Evolutionary conservation across 2,888 invertebrate species (phyloP).

Genomic region (Agapetus fuscipes): DNA sequence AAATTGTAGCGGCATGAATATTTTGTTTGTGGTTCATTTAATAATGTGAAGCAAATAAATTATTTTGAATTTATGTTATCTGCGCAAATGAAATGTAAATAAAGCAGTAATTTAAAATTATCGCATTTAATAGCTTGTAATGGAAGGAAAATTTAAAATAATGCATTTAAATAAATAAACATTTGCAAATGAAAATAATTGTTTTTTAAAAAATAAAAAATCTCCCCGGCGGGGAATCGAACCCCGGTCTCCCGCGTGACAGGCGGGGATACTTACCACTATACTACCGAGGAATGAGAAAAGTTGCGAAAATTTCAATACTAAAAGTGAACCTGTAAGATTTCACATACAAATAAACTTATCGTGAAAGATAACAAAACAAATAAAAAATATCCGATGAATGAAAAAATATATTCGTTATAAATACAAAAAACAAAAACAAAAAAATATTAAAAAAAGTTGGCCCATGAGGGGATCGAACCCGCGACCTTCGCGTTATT

Average conservation of each 20-base stretch:
- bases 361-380: not conserved
- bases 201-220: not conserved
- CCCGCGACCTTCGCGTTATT: conserved; percentile 69
- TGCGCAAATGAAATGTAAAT: no score
- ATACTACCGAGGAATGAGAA: conserved; percentile 20
- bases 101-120: no score
- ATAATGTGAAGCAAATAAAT: no score
- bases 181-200: no score
- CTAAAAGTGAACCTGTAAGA: not conserved
- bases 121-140: no score
- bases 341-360: not conserved
- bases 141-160: no score
- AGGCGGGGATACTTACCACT: conserved; percentile 23
- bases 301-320: not conserved
- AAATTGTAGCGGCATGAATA: no score
- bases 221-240: conserved; percentile 22
- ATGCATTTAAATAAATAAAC: no score
- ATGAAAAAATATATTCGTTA: not conserved
- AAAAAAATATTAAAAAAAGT: conserved; percentile 22
- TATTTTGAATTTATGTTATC: no score
- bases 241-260: conserved; percentile 23
- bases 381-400: not conserved
- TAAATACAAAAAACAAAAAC: not conserved
- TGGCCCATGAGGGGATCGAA: conserved; percentile 66
- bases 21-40: no score